Evolutionary conservation across 2,888 invertebrate genomes (phyloP).

Genomic region (Mesodorylaimus sp.): DNA sequence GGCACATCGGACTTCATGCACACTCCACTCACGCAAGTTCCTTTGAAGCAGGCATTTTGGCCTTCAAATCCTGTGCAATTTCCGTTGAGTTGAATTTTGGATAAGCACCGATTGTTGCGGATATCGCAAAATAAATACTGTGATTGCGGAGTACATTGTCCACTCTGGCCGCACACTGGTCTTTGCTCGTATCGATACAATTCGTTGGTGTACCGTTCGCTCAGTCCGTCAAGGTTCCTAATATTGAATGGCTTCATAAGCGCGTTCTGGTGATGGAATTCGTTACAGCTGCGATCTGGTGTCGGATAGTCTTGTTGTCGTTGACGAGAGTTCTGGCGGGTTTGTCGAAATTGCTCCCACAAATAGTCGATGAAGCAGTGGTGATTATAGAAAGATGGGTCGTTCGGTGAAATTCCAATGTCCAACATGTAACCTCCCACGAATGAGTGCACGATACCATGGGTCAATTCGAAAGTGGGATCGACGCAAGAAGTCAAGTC

Average conservation of each 20-base stretch:
- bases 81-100: constrained; percentile 20
- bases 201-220: constrained; percentile 8
- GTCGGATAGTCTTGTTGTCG: constrained; percentile 9
- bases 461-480: constrained; percentile 20
- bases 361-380: constrained; percentile 30
- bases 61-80: constrained; percentile 21
- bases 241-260: constrained; percentile 10
- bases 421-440: constrained; percentile 21
- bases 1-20: too few species aligned
- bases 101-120: constrained; percentile 16
- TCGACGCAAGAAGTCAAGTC: constrained; percentile 14
- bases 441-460: constrained; percentile 19
- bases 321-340: constrained; percentile 12
- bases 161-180: constrained; percentile 5
- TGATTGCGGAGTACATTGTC: constrained; percentile 4
- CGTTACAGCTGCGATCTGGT: constrained; percentile 5
- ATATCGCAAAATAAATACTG: constrained; percentile 20
- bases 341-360: constrained; percentile 28
- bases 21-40: constrained; percentile 6
- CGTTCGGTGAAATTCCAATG: constrained; percentile 26
- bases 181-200: constrained; percentile 10
- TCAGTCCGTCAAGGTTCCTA: constrained; percentile 10
- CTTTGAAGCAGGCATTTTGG: constrained; percentile 18
- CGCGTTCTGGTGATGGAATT: constrained; percentile 4
- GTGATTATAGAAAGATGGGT: constrained; percentile 31